Percentiles rank a stretch among this genome's conserved stretches.
Evolutionary conservation across 2,797 vertebrate genomes (phyloP).

Genomic region (Neopelma chrysocephalum): DNA sequence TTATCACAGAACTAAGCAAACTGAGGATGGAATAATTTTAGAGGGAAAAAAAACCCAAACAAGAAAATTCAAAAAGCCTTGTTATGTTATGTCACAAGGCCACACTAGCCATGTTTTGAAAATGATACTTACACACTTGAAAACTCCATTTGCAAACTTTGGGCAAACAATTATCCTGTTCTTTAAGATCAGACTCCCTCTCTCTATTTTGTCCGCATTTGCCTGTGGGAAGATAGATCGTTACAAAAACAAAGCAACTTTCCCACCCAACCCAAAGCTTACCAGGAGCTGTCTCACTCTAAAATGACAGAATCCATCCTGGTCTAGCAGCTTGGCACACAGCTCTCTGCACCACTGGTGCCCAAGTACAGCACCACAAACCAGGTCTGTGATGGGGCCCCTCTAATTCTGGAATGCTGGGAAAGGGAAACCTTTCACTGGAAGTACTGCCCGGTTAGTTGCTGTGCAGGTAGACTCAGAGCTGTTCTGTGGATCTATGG

Average conservation of each 20-base stretch:
- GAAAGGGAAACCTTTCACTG: not conserved
- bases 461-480: not conserved
- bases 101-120: not conserved
- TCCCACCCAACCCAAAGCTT: not conserved
- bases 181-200: slow-evolving; percentile 85
- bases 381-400: not conserved
- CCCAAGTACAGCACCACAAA: not conserved
- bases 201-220: slow-evolving; percentile 82
- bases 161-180: slow-evolving; percentile 78
- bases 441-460: fast-evolving
- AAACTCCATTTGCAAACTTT: slow-evolving; percentile 93
- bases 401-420: not conserved
- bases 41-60: fast-evolving
- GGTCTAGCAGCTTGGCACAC: not conserved
- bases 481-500: not conserved
- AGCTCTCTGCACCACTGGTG: not conserved
- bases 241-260: not conserved
- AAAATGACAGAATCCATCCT: not conserved
- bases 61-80: not conserved
- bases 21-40: not conserved
- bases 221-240: slow-evolving; percentile 57
- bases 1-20: not conserved
- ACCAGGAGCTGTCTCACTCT: not conserved
- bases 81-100: not conserved
- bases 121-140: slow-evolving; percentile 80